A percentile compares a stretch with the other conserved stretches of the same genome.
phyloP scores from a whole-genome alignment of 1,140 invertebrate species.

The Bombus balteatus region DNA sequence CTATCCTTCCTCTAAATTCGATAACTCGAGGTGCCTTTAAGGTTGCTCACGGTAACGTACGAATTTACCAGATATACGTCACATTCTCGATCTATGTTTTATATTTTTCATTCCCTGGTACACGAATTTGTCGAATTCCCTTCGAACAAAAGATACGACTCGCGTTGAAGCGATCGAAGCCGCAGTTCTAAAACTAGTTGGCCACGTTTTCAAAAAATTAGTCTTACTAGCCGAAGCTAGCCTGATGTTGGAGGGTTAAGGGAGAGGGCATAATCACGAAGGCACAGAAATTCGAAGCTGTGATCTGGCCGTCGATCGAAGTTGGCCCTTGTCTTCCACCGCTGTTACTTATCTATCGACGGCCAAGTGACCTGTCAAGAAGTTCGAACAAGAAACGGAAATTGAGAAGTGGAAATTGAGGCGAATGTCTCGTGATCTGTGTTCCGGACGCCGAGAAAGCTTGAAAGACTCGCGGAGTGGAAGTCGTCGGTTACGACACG shows the following conservation, averaged over 20 bases:
- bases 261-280: not conserved
- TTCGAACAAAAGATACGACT: not conserved
- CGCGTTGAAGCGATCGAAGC: not conserved
- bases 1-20: not conserved
- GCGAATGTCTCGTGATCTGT: constrained; percentile 7
- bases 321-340: not conserved
- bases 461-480: not conserved
- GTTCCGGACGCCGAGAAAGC: constrained; percentile 8
- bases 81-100: not conserved
- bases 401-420: constrained; percentile 26
- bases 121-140: not conserved
- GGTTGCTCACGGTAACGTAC: not conserved
- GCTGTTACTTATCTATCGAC: constrained; percentile 4
- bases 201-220: constrained; percentile 54
- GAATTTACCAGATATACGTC: not conserved
- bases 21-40: not conserved
- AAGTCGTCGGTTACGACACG: not conserved
- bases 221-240: constrained; percentile 39
- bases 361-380: constrained; percentile 40
- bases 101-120: not conserved
- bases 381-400: constrained; percentile 41
- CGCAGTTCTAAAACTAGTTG: constrained; percentile 42
- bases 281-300: not conserved
- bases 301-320: not conserved
- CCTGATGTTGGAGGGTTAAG: constrained; percentile 14